Conservation (phyloP, 2,113 vertebrate genomes). For the Dasyurus viverrinus region DNA sequence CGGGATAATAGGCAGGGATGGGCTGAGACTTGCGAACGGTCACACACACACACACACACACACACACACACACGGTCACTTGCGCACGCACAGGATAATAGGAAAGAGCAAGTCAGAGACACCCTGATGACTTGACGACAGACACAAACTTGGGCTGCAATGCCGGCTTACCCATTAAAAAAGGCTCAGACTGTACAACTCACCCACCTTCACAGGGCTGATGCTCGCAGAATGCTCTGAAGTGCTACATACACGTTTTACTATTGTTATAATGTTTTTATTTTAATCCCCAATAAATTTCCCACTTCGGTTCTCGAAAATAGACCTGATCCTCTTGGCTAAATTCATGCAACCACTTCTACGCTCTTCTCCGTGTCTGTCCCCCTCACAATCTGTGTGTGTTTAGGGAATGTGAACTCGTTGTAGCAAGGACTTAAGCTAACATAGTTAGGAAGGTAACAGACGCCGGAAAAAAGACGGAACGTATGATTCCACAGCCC, state of each 20-base stretch:
- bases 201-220: neutral
- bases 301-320: neutral
- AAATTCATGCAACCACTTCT: neutral
- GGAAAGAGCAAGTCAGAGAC: too few relatives aligned
- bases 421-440: neutral
- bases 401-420: neutral
- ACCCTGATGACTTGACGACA: too few relatives aligned
- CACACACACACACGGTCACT: neutral
- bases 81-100: too few relatives aligned
- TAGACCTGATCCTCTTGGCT: neutral
- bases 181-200: neutral
- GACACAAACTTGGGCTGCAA: neutral
- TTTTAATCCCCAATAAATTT: neutral
- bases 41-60: neutral
- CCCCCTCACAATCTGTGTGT: neutral
- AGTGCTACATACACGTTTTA: neutral
- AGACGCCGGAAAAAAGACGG: neutral
- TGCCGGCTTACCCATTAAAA: neutral
- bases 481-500: neutral
- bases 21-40: neutral
- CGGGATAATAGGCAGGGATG: neutral
- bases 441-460: neutral
- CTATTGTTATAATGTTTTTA: neutral
- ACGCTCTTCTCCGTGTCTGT: neutral
- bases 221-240: neutral